phyloP scores from a whole-genome alignment of 2,113 vertebrate genomes.

The Hiodon tergisus region DNA sequence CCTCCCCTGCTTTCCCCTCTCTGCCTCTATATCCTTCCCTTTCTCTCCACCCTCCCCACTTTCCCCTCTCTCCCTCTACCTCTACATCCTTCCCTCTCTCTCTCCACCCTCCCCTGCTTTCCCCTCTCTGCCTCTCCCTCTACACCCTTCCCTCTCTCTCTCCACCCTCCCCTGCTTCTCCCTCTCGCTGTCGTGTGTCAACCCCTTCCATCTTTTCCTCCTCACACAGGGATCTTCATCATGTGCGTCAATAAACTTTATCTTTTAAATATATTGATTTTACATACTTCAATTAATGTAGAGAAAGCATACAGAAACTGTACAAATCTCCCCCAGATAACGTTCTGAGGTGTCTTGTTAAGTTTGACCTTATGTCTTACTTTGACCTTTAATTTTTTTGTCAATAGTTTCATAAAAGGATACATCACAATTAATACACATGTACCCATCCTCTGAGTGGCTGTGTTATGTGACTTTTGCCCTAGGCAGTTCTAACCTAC shows the following conservation, averaged over 20 bases:
- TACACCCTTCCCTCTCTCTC: background rate
- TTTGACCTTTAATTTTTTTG: no score
- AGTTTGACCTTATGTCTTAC: no score
- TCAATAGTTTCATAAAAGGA: background rate
- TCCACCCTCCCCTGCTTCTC: background rate
- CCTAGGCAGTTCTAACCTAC: no score
- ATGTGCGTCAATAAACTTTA: no score
- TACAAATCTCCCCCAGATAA: no score
- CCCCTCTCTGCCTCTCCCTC: background rate
- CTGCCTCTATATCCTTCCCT: conserved; percentile 31
- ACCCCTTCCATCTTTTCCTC: background rate
- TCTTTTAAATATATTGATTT: no score
- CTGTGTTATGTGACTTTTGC: no score
- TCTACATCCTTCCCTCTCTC: background rate
- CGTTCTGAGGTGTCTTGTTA: background rate
- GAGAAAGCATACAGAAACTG: background rate
- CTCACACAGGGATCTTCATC: no score
- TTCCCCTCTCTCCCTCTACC: conserved; percentile 30
- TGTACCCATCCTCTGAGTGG: background rate
- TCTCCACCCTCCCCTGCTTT: background rate
- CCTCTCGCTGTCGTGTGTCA: background rate
- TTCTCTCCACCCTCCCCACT: conserved; percentile 29
- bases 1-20: background rate
- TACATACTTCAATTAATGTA: background rate
- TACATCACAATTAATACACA: background rate